These are phyloP conservation scores for Chloroclystis v-ata DNA, from an alignment of 2,888 invertebrate genomes.

Conservation along the genomic window DNA sequence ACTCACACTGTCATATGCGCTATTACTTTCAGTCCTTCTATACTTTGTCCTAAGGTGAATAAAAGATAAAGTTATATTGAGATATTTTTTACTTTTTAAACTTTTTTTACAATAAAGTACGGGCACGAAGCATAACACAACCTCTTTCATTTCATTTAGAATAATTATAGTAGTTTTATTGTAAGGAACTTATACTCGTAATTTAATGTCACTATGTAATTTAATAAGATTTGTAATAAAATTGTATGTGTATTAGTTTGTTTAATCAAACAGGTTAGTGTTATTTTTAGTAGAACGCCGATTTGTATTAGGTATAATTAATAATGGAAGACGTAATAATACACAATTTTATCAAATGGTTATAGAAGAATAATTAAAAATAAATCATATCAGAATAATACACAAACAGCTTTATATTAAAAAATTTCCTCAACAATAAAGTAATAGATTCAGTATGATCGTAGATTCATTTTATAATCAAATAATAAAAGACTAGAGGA, in stretches of 20 bases:
- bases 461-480: not conserved
- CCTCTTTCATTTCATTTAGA: not conserved
- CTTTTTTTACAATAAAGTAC: slow-evolving; percentile 13
- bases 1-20: slow-evolving; percentile 6
- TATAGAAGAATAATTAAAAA: too few relatives aligned
- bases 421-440: too few relatives aligned
- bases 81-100: slow-evolving; percentile 11
- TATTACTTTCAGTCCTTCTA: slow-evolving; percentile 35
- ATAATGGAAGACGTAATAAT: not conserved
- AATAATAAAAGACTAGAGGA: slow-evolving; percentile 19
- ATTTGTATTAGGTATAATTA: not conserved
- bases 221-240: too few relatives aligned
- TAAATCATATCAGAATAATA: too few relatives aligned
- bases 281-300: too few relatives aligned
- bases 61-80: slow-evolving; percentile 8
- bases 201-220: not conserved
- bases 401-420: too few relatives aligned
- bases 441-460: too few relatives aligned
- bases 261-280: not conserved
- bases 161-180: not conserved
- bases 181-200: too few relatives aligned
- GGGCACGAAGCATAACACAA: slow-evolving; percentile 7
- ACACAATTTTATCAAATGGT: not conserved
- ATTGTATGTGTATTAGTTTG: too few relatives aligned
- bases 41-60: slow-evolving; percentile 52